Conservation (phyloP, 1,140 invertebrate species). For the Lordiphosa clarofinis region DNA sequence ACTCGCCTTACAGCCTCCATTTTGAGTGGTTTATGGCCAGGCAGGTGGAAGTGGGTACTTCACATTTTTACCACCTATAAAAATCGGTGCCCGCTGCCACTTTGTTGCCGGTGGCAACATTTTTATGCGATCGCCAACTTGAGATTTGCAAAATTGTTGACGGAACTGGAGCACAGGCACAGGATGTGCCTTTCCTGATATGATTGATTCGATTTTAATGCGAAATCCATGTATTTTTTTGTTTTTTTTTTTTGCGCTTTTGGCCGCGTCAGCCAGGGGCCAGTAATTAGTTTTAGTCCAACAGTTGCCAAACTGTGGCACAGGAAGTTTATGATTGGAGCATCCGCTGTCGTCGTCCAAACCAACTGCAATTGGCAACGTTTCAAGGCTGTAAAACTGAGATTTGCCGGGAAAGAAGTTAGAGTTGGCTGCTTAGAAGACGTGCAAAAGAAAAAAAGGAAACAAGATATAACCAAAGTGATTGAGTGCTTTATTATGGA, state of each 20-base stretch:
- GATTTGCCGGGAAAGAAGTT: background rate
- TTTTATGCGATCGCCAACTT: slow-evolving; percentile 1
- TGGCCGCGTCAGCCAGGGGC: slow-evolving; percentile 1
- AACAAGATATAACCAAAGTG: too few species aligned
- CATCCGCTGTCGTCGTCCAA: slow-evolving; percentile 26
- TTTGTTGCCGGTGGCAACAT: slow-evolving; percentile 23
- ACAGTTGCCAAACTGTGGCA: slow-evolving; percentile 49
- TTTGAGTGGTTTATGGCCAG: slow-evolving; percentile 31
- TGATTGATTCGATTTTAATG: slow-evolving; percentile 75
- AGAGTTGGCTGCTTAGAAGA: background rate
- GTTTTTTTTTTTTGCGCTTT: slow-evolving; percentile 25
- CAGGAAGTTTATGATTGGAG: slow-evolving; percentile 52
- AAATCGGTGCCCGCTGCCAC: slow-evolving; percentile 38
- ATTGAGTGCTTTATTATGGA: too few species aligned
- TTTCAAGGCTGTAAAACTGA: slow-evolving; percentile 1
- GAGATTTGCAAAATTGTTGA: slow-evolving; percentile 31
- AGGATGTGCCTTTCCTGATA: slow-evolving; percentile 18
- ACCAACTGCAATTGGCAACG: slow-evolving; percentile 6
- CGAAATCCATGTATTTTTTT: slow-evolving; percentile 40
- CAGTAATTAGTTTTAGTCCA: slow-evolving; percentile 58
- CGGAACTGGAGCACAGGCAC: slow-evolving; percentile 4
- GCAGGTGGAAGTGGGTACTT: slow-evolving; percentile 26
- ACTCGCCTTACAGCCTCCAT: slow-evolving; percentile 6
- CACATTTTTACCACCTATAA: slow-evolving; percentile 36
- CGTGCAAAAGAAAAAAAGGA: too few species aligned